A percentile compares a stretch with the other conserved stretches of the same genome.
Conservation (phyloP, 2,797 vertebrate genomes). For the Tiaroga cobitis region DNA sequence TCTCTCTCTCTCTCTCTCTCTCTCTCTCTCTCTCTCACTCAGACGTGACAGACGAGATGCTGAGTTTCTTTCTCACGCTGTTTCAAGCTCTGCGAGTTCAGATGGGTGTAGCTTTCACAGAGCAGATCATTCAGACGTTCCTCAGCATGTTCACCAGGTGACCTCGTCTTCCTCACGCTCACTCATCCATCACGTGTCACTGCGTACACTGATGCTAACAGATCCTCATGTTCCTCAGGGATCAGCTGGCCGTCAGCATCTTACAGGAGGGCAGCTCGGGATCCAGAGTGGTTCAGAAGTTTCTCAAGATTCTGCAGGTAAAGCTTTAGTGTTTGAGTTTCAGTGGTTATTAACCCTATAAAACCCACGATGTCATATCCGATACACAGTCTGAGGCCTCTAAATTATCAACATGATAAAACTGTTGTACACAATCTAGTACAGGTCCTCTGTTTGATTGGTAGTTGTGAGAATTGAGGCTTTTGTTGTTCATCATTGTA, state of each 20-base stretch:
- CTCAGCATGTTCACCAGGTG: constrained; percentile 97
- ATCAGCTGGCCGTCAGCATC: constrained; percentile 95
- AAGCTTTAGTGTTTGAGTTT: not conserved
- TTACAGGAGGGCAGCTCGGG: constrained; percentile 95
- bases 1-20: too few species aligned
- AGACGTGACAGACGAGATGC: constrained; percentile 97
- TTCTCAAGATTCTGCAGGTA: constrained; percentile 94
- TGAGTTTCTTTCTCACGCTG: constrained; percentile 97
- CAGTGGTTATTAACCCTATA: not conserved
- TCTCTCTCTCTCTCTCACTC: constrained; percentile 31
- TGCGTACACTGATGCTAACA: not conserved
- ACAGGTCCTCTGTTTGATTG: too few species aligned
- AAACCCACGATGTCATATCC: not conserved
- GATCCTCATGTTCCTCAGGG: constrained; percentile 73
- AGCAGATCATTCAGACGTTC: constrained; percentile 98
- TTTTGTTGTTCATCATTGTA: not conserved
- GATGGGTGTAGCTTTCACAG: constrained; percentile 97
- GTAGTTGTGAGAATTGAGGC: not conserved
- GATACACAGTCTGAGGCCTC: not conserved
- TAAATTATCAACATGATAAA: not conserved
- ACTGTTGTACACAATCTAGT: not conserved
- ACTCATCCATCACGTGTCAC: too few species aligned
- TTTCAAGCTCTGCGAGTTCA: constrained; percentile 96
- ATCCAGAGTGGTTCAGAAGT: constrained; percentile 94
- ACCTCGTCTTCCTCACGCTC: not conserved